These are phyloP conservation scores for Strigamia crassipes DNA, from an alignment of 2,888 invertebrate genomes.

Conservation along the genomic window DNA sequence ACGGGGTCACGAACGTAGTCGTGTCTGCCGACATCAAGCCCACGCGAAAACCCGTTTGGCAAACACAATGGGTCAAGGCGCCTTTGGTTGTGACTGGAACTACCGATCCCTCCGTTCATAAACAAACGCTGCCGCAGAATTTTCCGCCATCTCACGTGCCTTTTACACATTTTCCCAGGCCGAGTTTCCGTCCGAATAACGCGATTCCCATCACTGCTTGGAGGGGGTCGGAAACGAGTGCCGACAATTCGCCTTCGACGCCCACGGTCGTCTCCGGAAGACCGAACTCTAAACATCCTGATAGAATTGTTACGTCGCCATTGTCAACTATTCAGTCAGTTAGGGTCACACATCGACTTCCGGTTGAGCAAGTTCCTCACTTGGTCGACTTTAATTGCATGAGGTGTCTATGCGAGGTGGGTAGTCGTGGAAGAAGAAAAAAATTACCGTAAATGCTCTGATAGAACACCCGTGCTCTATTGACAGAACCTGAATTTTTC, in stretches of 20 bases:
- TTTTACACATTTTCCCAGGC: neutral
- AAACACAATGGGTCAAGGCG: slow-evolving; percentile 1
- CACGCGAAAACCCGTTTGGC: neutral
- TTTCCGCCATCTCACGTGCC: neutral
- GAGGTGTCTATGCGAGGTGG: slow-evolving; percentile 2
- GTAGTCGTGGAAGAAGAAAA: neutral
- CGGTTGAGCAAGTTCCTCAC: neutral
- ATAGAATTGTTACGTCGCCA: neutral
- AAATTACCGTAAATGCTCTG: no score
- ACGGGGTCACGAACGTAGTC: neutral
- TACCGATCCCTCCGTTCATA: neutral
- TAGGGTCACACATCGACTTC: slow-evolving; percentile 9
- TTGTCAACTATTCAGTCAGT: neutral
- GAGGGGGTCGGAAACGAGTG: neutral
- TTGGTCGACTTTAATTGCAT: slow-evolving; percentile 14
- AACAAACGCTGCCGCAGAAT: neutral
- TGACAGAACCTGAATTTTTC: no score
- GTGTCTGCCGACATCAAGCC: neutral
- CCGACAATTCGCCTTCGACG: neutral
- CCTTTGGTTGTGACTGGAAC: neutral
- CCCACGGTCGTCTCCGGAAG: neutral
- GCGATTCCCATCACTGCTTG: neutral
- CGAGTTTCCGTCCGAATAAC: neutral
- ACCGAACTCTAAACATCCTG: slow-evolving; percentile 6
- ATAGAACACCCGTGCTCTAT: no score